phyloP scores from a whole-genome alignment of 2,797 vertebrate species.

The Tokudaia tokunoshimensis region DNA sequence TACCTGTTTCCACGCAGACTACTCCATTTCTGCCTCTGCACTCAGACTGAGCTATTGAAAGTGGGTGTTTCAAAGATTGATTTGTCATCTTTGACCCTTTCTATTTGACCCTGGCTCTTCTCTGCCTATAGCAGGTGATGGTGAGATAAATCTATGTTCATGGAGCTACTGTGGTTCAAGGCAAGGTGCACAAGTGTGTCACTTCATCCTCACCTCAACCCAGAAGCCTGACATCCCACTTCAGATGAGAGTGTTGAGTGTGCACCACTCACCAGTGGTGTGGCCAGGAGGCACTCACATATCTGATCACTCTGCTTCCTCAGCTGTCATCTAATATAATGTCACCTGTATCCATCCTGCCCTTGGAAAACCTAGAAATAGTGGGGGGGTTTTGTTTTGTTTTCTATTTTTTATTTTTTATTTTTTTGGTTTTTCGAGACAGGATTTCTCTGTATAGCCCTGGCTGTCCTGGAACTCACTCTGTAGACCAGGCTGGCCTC shows the following conservation, averaged over 20 bases:
- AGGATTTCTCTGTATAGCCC: too few relatives aligned
- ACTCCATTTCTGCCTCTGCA: background rate
- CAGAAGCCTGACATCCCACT: background rate
- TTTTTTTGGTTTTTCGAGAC: too few relatives aligned
- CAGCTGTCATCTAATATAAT: background rate
- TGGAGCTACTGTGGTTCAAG: background rate
- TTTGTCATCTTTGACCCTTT: background rate
- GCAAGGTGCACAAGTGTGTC: background rate
- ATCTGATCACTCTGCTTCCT: background rate
- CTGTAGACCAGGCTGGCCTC: too few relatives aligned
- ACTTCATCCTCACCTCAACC: background rate
- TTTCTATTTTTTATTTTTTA: too few relatives aligned
- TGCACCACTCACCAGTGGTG: background rate
- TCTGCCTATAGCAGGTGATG: background rate
- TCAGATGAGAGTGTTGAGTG: slow-evolving; percentile 13
- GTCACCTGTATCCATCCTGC: background rate
- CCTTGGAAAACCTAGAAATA: background rate
- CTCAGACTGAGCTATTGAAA: background rate
- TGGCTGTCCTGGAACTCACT: too few relatives aligned
- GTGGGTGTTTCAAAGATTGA: background rate
- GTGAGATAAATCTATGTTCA: background rate
- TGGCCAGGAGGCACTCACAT: background rate
- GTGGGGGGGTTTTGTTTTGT: too few relatives aligned
- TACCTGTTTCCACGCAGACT: slow-evolving; percentile 35
- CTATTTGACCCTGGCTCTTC: background rate